phyloP scores from a whole-genome alignment of 1,140 invertebrate species.

The Pygmarrhopalites habei region DNA sequence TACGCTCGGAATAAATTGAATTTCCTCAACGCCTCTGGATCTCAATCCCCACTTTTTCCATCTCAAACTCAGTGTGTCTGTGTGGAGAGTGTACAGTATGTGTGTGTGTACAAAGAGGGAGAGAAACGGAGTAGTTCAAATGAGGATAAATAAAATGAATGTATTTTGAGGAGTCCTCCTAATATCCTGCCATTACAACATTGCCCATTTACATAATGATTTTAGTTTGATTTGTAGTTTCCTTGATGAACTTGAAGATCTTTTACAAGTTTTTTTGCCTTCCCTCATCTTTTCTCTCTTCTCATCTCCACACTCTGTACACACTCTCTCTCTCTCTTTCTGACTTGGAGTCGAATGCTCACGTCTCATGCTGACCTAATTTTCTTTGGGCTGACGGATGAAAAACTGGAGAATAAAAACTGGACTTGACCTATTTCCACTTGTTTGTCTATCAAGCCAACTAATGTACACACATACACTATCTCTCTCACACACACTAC shows the following conservation, averaged over 20 bases:
- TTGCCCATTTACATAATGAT: slow-evolving; percentile 11
- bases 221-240: slow-evolving; percentile 19
- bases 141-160: neutral
- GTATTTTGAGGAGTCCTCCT: neutral
- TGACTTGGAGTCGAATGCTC: neutral
- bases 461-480: neutral
- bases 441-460: slow-evolving; percentile 4
- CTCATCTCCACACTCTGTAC: neutral
- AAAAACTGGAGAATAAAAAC: too few species aligned
- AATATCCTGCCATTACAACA: slow-evolving; percentile 8
- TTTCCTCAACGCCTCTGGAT: too few species aligned
- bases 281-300: neutral
- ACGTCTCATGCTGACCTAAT: slow-evolving; percentile 16
- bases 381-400: slow-evolving; percentile 8
- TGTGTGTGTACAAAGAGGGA: too few species aligned
- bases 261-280: slow-evolving; percentile 6
- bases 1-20: too few species aligned
- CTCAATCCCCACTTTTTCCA: too few species aligned
- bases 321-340: neutral
- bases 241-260: slow-evolving; percentile 13
- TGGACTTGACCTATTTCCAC: slow-evolving; percentile 18
- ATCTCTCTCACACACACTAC: too few species aligned
- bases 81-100: too few species aligned
- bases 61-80: too few species aligned
- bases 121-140: too few species aligned